A percentile compares a stretch with the other conserved stretches of the same genome.
Conservation (phyloP, 2,888 invertebrate species). For the Drosophila mimica region DNA sequence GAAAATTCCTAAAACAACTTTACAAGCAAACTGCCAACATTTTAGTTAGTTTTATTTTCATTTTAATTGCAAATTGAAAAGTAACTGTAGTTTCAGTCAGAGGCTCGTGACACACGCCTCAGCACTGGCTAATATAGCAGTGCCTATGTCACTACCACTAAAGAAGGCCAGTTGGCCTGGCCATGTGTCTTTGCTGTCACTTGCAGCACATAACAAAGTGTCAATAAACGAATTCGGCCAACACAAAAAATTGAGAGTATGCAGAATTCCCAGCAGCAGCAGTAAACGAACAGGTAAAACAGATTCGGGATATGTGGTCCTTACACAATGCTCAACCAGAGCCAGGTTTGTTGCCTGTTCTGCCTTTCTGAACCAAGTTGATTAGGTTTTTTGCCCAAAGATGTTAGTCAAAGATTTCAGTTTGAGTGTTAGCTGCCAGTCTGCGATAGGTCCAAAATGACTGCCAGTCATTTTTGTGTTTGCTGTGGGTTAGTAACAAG, state of each 20-base stretch:
- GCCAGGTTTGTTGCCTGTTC: conserved; percentile 43
- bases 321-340: conserved; percentile 2
- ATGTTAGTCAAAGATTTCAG: conserved; percentile 23
- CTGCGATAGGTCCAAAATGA: conserved; percentile 14
- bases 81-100: neutral
- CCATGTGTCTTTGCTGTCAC: conserved; percentile 62
- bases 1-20: neutral
- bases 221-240: conserved; percentile 73
- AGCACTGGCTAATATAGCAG: conserved; percentile 30
- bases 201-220: conserved; percentile 75
- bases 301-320: conserved; percentile 25
- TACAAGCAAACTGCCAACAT: neutral
- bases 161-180: conserved; percentile 29
- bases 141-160: conserved; percentile 5
- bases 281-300: conserved; percentile 24
- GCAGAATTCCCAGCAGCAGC: conserved; percentile 11
- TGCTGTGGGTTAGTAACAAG: conserved; percentile 4
- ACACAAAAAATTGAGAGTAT: conserved; percentile 7
- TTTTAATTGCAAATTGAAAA: neutral
- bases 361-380: conserved; percentile 43
- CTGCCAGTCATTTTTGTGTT: conserved; percentile 17
- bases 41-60: neutral
- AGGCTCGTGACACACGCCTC: neutral
- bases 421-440: conserved; percentile 2
- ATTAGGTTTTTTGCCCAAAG: conserved; percentile 62